Base-by-base conservation (phyloP, 1,140 invertebrate genomes). In the Pseudachorutes palmiensis region DNA sequence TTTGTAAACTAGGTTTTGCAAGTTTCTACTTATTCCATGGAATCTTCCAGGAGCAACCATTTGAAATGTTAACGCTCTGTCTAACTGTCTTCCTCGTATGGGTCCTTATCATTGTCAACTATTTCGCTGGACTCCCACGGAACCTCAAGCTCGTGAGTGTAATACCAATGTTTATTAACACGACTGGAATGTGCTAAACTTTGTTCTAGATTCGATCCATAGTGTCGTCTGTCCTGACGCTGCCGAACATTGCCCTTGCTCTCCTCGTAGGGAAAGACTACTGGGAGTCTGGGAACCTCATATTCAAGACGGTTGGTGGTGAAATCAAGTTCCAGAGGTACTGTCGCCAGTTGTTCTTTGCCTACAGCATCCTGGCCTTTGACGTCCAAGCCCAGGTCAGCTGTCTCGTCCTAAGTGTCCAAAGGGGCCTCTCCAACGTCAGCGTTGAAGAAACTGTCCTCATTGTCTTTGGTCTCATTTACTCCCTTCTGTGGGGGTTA, bases 291-390 rank as follows among this genome's bases (percentile, higher is more conserved):
- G 72, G 69, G 29, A 69, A 69, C 55, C 57, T 73, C 12, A 51
- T 73, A 57, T 73, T 73, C 51, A 71, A 68, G 41, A 73, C 70
- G 31, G 72, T 73, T 14, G 72, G 72, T n/a, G 70, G 62, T 19
- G 72, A 73, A 48, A 65, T 59, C 31, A 69, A 59, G 55, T 33
- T 71, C 22, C 72, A 73, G 45, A 45, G 55, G 31, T 69, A 71
- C 65, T 73, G 70, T 36, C 33, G 70, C 61, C 57, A 48, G 16
- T 28, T 69, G 5, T 70, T 73, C n/a, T 66, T 67, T 45, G 67
- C 60, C 16, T 51, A 64, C n/a, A 69, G 65, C 48, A 32, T 73
- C 24, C 49, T 73, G 16, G 66, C 61, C 26, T 71, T 73, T 64
- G 72, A 73, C 45, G 63, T 62, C 12, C 72, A 73, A 64, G 65